Percentiles rank a stretch among this genome's conserved stretches.
Conservation (phyloP, 2,113 vertebrate genomes). For the Dromas ardeola region DNA sequence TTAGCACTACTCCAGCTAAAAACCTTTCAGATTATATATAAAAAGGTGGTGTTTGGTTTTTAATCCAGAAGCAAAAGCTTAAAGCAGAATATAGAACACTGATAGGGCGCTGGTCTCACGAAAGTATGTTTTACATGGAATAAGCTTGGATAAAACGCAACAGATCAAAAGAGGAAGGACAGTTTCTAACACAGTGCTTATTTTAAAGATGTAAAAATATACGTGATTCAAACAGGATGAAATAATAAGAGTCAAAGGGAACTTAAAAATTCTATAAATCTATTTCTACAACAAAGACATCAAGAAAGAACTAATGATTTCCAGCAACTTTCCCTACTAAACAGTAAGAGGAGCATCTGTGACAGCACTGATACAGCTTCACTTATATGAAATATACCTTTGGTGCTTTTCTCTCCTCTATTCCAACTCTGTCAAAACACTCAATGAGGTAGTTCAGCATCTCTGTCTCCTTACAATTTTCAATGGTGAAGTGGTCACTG, state of each 20-base stretch:
- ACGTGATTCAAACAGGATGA: neutral
- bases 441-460: slow-evolving; percentile 99
- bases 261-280: neutral
- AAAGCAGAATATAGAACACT: neutral
- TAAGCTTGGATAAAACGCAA: neutral
- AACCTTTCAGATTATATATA: neutral
- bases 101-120: neutral
- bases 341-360: neutral
- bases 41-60: neutral
- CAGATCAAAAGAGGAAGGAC: neutral
- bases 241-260: neutral
- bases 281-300: neutral
- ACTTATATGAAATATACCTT: slow-evolving; percentile 79
- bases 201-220: neutral
- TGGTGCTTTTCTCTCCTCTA: slow-evolving; percentile 98
- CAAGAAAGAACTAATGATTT: neutral
- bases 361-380: neutral
- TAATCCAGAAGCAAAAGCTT: neutral
- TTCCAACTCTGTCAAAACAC: slow-evolving; percentile 98
- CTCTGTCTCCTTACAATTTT: slow-evolving; percentile 96
- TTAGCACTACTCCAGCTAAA: neutral
- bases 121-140: neutral
- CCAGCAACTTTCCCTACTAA: neutral
- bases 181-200: neutral
- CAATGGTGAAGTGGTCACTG: slow-evolving; percentile 96